A percentile compares a stretch with the other conserved stretches of the same genome.
Conservation (phyloP, 1,140 invertebrate species). For the Dinoponera quadriceps region DNA sequence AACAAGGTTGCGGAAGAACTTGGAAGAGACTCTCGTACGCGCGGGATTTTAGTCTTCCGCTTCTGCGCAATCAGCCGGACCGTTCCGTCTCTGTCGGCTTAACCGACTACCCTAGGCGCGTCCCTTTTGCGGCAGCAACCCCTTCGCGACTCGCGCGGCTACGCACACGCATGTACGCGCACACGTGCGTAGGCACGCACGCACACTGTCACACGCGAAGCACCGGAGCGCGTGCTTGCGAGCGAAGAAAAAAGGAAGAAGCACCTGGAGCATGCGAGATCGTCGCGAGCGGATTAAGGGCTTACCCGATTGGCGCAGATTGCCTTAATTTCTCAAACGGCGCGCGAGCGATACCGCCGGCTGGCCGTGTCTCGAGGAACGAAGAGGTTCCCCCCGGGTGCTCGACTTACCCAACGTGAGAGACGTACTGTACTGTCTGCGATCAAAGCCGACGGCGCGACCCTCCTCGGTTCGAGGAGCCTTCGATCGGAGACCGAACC, state of each 20-base stretch:
- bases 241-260: conserved; percentile 24
- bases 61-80: conserved; percentile 72
- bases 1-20: conserved; percentile 51
- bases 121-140: conserved; percentile 56
- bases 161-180: conserved; percentile 22
- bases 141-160: conserved; percentile 46
- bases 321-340: conserved; percentile 58
- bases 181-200: neutral
- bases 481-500: too few species aligned
- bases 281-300: conserved; percentile 63
- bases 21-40: neutral
- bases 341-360: conserved; percentile 42
- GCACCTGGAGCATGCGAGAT: conserved; percentile 47
- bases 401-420: conserved; percentile 5
- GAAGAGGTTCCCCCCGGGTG: conserved; percentile 34
- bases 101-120: conserved; percentile 67
- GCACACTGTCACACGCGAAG: neutral
- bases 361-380: neutral
- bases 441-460: neutral
- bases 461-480: neutral
- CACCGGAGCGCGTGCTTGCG: conserved; percentile 31
- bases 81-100: conserved; percentile 76
- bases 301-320: conserved; percentile 63
- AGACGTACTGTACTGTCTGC: too few species aligned
- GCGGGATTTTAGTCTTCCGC: conserved; percentile 61